phyloP scores from a whole-genome alignment of 2,797 vertebrate species.

The Ctenochaetus hawaiiensis region DNA sequence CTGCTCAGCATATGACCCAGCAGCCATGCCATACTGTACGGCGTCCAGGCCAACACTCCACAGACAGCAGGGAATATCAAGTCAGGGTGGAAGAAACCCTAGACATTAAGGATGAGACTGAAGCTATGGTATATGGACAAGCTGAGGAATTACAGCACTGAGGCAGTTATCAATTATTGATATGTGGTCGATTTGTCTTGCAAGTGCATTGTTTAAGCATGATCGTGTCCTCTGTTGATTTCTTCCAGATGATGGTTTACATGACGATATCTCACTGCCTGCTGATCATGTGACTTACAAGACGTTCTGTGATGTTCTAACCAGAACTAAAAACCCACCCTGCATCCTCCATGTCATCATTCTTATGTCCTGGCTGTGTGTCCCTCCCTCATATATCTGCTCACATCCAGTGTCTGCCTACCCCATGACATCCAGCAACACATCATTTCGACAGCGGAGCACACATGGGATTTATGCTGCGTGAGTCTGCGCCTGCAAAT shows the following conservation, averaged over 20 bases:
- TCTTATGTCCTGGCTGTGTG: conserved; percentile 28
- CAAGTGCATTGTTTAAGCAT: conserved; percentile 55
- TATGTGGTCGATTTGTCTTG: conserved; percentile 57
- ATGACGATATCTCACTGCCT: conserved; percentile 34
- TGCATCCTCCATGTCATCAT: conserved; percentile 31
- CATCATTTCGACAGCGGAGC: conserved; percentile 29
- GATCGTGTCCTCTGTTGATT: conserved; percentile 57
- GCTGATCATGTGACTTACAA: conserved; percentile 61
- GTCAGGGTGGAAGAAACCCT: conserved; percentile 41
- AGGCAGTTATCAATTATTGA: conserved; percentile 59
- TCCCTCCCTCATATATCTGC: conserved; percentile 10
- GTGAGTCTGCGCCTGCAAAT: conserved; percentile 7
- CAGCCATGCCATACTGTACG: conserved; percentile 53
- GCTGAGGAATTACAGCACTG: conserved; percentile 35
- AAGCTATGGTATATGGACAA: conserved; percentile 26
- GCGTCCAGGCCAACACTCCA: conserved; percentile 44
- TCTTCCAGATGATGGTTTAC: conserved; percentile 73
- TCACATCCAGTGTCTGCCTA: conserved; percentile 25
- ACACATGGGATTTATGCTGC: conserved; percentile 1
- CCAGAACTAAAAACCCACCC: conserved; percentile 25
- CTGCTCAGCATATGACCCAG: conserved; percentile 73
- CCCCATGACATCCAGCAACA: conserved; percentile 30
- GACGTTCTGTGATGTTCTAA: conserved; percentile 47
- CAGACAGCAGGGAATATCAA: conserved; percentile 54
- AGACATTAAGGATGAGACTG: conserved; percentile 45